phyloP scores from a whole-genome alignment of 2,888 invertebrate species.

The Keiferia lycopersicella region DNA sequence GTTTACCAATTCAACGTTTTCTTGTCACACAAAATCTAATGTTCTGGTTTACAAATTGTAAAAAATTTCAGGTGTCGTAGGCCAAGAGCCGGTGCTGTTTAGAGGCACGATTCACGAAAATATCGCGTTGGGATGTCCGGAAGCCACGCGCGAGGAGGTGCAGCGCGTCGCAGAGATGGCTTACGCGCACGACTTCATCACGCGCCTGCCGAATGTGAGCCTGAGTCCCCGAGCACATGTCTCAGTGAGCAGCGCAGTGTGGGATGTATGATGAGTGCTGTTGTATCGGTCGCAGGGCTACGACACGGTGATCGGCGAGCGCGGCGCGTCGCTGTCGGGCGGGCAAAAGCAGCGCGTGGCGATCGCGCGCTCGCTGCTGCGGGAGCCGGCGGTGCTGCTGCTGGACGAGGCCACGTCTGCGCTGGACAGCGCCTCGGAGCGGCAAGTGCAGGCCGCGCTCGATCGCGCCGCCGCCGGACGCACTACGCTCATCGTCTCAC shows the following conservation, averaged over 20 bases:
- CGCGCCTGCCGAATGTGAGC: conserved; percentile 84
- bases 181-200: conserved; percentile 89
- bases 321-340: conserved; percentile 90
- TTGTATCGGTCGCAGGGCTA: conserved; percentile 83
- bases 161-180: conserved; percentile 87
- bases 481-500: conserved; percentile 88
- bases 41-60: neutral
- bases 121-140: conserved; percentile 86
- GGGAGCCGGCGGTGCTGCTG: conserved; percentile 87
- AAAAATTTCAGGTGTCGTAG: conserved; percentile 84
- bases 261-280: no score
- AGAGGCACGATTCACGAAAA: conserved; percentile 88
- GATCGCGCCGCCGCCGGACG: conserved; percentile 87
- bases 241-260: no score
- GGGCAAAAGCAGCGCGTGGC: conserved; percentile 93
- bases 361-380: conserved; percentile 89
- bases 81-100: conserved; percentile 93
- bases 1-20: neutral
- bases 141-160: conserved; percentile 84
- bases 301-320: conserved; percentile 89
- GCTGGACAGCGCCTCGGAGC: conserved; percentile 89
- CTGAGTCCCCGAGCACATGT: neutral
- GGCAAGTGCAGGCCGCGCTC: conserved; percentile 89
- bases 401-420: conserved; percentile 93
- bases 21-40: neutral